Evolutionary conservation across 2,797 vertebrate species (phyloP).

Genomic region (Denticeps clupeoides): DNA sequence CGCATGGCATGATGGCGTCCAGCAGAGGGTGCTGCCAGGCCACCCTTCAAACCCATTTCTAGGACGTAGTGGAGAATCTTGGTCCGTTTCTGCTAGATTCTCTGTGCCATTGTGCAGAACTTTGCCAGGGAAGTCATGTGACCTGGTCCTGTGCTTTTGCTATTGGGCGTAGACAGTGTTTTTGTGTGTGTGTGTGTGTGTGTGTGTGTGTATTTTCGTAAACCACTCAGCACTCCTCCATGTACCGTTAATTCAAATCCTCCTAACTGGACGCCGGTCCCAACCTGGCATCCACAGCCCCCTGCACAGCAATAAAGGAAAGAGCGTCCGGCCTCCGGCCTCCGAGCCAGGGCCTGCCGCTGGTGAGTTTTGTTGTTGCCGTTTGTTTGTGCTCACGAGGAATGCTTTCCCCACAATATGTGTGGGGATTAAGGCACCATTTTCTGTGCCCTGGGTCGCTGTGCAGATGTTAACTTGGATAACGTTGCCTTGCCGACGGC

Average conservation of each 20-base stretch:
- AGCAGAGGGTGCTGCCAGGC: constrained; percentile 20
- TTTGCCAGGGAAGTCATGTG: constrained; percentile 8
- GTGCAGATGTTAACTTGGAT: constrained; percentile 61
- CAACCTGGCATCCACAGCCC: constrained; percentile 53
- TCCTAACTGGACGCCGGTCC: constrained; percentile 53
- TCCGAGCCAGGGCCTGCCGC: constrained; percentile 28
- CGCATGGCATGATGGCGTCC: no score
- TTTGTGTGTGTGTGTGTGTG: neutral
- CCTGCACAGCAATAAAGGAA: constrained; percentile 54
- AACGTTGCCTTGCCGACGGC: constrained; percentile 54
- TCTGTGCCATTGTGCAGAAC: constrained; percentile 7
- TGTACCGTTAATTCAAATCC: constrained; percentile 59
- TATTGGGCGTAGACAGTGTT: neutral
- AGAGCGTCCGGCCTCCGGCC: constrained; percentile 7
- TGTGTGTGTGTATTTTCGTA: constrained; percentile 4
- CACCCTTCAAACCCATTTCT: neutral
- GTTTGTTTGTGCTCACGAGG: constrained; percentile 12
- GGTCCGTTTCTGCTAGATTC: constrained; percentile 1
- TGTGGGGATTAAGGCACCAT: constrained; percentile 55
- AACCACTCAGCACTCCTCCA: constrained; percentile 29
- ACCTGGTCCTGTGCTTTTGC: constrained; percentile 1
- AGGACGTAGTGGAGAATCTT: no score
- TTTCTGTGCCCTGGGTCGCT: constrained; percentile 48
- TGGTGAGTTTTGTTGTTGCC: constrained; percentile 24
- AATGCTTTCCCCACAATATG: constrained; percentile 20